These are phyloP conservation scores for Musca vetustissima DNA, from an alignment of 1,140 invertebrate genomes.

Conservation along the genomic window DNA sequence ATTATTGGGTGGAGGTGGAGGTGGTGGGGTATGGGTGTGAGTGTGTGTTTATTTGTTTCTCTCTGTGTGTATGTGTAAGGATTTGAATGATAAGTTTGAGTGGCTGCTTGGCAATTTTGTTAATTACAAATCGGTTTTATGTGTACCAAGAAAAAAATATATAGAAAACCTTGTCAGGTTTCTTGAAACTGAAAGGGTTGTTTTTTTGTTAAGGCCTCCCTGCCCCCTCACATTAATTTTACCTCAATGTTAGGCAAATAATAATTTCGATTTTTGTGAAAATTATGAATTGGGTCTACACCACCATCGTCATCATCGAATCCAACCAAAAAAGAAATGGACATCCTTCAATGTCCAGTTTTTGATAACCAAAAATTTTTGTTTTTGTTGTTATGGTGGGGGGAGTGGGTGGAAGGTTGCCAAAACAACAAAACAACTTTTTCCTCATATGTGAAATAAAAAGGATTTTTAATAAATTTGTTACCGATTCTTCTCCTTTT, in stretches of 20 bases:
- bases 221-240: not conserved
- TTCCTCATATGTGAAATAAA: constrained; percentile 8
- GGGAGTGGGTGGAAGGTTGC: not conserved
- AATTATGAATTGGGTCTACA: constrained; percentile 22
- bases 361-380: constrained; percentile 19
- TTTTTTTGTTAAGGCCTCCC: not conserved
- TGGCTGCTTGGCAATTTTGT: constrained; percentile 55
- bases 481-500: constrained; percentile 3
- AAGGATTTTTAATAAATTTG: constrained; percentile 20
- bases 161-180: constrained; percentile 11
- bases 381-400: not conserved
- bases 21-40: too few species aligned
- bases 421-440: too few species aligned
- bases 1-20: not conserved
- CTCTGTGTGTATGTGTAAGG: not conserved
- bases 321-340: not conserved
- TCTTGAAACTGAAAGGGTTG: constrained; percentile 25
- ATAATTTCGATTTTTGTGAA: constrained; percentile 8
- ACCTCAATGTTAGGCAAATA: not conserved
- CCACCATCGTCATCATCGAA: not conserved
- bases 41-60: too few species aligned
- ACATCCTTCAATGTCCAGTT: constrained; percentile 23
- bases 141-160: constrained; percentile 23
- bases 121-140: constrained; percentile 56
- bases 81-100: constrained; percentile 27